Percentiles rank a stretch among this genome's conserved stretches.
These are phyloP conservation scores for Ciona savignyi DNA, from an alignment of 23 tunicate genomes.

Conservation along the genomic window DNA sequence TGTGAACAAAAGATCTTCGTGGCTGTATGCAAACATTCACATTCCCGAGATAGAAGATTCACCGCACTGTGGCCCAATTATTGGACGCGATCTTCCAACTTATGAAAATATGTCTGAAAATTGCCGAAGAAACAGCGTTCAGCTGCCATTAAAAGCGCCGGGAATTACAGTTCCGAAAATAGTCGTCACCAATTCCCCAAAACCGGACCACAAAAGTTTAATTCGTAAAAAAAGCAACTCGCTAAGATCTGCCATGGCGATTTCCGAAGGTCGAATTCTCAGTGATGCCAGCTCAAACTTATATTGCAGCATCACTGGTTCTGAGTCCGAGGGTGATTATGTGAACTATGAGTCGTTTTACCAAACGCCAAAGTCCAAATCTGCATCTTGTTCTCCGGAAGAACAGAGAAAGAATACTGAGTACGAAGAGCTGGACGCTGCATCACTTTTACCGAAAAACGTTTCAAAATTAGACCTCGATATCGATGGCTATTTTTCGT, in stretches of 20 bases:
- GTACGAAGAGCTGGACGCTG: conserved; percentile 8
- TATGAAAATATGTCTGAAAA: not conserved
- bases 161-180: conserved; percentile 7
- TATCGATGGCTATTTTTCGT: conserved; percentile 48
- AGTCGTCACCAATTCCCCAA: conserved; percentile 3
- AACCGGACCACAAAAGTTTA: not conserved
- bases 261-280: conserved; percentile 6
- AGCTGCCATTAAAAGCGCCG: not conserved
- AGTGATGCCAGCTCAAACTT: not conserved
- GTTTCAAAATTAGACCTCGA: conserved; percentile 45
- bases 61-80: not conserved
- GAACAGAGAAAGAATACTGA: not conserved
- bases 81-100: not conserved
- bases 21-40: not conserved
- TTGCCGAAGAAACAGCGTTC: not conserved
- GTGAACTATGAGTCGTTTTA: conserved; percentile 48
- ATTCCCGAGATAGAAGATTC: not conserved
- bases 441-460: conserved; percentile 18
- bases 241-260: conserved; percentile 8
- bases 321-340: conserved; percentile 60
- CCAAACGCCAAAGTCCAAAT: not conserved
- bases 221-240: not conserved
- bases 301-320: not conserved
- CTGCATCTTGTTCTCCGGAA: not conserved
- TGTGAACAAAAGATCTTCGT: not conserved